These are phyloP conservation scores for Diabrotica balteata DNA, from an alignment of 2,888 invertebrate genomes.

Conservation along the genomic window DNA sequence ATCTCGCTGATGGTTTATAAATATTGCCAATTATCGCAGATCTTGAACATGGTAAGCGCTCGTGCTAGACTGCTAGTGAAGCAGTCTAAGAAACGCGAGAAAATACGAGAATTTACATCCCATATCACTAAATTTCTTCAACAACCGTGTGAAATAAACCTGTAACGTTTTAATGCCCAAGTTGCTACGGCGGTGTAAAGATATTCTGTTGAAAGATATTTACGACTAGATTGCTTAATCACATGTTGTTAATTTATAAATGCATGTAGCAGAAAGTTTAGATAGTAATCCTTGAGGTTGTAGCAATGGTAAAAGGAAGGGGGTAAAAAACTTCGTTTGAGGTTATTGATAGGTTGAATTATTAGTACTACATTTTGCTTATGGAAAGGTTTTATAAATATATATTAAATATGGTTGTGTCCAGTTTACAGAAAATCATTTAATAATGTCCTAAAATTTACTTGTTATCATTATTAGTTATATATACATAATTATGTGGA, in stretches of 20 bases:
- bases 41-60: background rate
- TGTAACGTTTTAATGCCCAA: slow-evolving; percentile 7
- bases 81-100: background rate
- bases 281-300: no score
- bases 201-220: slow-evolving; percentile 9
- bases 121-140: slow-evolving; percentile 12
- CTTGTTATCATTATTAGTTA: no score
- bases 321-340: no score
- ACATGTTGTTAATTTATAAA: slow-evolving; percentile 1
- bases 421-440: no score
- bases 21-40: background rate
- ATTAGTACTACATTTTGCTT: no score
- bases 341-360: no score
- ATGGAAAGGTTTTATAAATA: no score
- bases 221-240: slow-evolving; percentile 2
- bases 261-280: no score
- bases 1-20: background rate
- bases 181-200: slow-evolving; percentile 4
- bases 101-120: background rate
- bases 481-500: no score
- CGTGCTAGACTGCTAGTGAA: background rate
- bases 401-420: no score
- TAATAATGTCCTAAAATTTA: no score
- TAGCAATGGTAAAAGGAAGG: no score
- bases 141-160: slow-evolving; percentile 10